Percentiles rank a stretch among this genome's conserved stretches.
These are phyloP conservation scores for Lepidothrix coronata DNA, from an alignment of 2,113 vertebrate genomes.

Conservation along the genomic window DNA sequence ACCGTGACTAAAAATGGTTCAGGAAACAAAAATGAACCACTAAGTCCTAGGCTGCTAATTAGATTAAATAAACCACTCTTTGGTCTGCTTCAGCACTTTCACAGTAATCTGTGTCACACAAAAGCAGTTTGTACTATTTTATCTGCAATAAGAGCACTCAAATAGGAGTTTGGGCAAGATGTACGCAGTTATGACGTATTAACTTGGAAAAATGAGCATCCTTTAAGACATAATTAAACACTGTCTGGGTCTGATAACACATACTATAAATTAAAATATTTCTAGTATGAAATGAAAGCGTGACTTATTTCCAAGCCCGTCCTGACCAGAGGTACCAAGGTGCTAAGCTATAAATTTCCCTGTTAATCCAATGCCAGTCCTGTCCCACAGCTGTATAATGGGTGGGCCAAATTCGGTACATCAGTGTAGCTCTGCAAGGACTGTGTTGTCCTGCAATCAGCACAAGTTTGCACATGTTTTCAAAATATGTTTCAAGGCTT, in stretches of 20 bases:
- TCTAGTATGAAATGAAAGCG: not conserved
- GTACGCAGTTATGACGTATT: rapidly evolving
- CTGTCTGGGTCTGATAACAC: not conserved
- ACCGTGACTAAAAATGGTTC: not conserved
- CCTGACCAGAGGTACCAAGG: not conserved
- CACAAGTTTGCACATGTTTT: not conserved
- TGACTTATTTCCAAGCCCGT: not conserved
- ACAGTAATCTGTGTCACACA: not conserved
- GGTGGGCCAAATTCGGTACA: not conserved
- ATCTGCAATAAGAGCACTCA: not conserved
- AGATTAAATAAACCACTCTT: not conserved
- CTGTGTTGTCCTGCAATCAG: not conserved
- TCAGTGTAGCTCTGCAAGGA: not conserved
- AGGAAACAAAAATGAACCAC: not conserved
- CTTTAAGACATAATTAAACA: not conserved
- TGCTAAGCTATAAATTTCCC: not conserved
- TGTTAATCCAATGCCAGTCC: not conserved
- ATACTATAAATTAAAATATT: not conserved
- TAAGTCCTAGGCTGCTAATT: not conserved
- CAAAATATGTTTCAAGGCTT: not conserved
- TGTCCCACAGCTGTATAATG: rapidly evolving
- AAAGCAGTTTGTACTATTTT: not conserved
- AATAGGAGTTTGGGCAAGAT: not conserved
- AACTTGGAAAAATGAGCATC: not conserved
- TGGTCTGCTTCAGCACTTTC: not conserved